phyloP scores from a whole-genome alignment of 1,140 invertebrate genomes.

The Luehdorfia chinensis region DNA sequence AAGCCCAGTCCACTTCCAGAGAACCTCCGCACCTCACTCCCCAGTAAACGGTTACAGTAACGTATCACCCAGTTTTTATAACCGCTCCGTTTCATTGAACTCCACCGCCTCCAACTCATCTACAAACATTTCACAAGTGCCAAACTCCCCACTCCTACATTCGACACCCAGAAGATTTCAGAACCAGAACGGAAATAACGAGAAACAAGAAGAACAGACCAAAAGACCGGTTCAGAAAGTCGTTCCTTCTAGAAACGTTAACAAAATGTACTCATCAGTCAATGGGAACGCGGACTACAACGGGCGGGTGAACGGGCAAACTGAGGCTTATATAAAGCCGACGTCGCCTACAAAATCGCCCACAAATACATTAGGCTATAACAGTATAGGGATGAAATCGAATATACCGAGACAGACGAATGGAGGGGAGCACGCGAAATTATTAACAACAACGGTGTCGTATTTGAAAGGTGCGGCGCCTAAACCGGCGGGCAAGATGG shows the following conservation, averaged over 20 bases:
- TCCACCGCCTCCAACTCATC: slow-evolving; percentile 40
- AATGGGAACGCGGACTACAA: slow-evolving; percentile 58
- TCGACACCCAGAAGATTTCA: slow-evolving; percentile 67
- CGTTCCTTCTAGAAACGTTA: slow-evolving; percentile 76
- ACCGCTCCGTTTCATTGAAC: slow-evolving; percentile 57
- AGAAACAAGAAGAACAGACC: slow-evolving; percentile 57
- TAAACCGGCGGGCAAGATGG: slow-evolving; percentile 77
- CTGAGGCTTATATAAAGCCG: slow-evolving; percentile 83
- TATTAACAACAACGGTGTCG: slow-evolving; percentile 78
- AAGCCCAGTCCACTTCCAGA: slow-evolving; percentile 56
- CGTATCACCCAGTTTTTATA: slow-evolving; percentile 54
- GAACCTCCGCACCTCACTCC: slow-evolving; percentile 54
- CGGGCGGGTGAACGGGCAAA: slow-evolving; percentile 61
- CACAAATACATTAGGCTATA: slow-evolving; percentile 74
- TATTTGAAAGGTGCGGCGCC: slow-evolving; percentile 76
- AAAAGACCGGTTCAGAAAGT: slow-evolving; percentile 80
- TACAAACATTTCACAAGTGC: slow-evolving; percentile 44
- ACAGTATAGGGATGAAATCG: slow-evolving; percentile 61
- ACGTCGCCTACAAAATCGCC: slow-evolving; percentile 82
- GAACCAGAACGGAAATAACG: slow-evolving; percentile 53
- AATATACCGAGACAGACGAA: slow-evolving; percentile 61
- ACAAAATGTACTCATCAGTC: slow-evolving; percentile 59
- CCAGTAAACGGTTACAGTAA: slow-evolving; percentile 72
- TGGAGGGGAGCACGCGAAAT: slow-evolving; percentile 54
- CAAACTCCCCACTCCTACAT: slow-evolving; percentile 64